phyloP scores from a whole-genome alignment of 1,140 invertebrate species.

The Ericerus pela region DNA sequence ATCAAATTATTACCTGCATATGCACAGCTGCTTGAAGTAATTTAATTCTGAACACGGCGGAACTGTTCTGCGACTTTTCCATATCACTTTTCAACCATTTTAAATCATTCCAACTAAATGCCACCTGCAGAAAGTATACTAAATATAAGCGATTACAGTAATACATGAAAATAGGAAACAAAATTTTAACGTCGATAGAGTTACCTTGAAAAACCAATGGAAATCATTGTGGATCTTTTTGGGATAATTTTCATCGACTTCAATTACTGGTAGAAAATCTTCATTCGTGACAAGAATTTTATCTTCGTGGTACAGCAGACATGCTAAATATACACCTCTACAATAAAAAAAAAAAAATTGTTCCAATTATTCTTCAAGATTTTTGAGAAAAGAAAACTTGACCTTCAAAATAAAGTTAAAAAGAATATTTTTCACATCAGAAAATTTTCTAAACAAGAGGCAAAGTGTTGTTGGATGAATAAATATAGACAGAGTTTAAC shows the following conservation, averaged over 20 bases:
- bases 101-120: constrained; percentile 90
- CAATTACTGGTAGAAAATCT: constrained; percentile 88
- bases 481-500: too few species aligned
- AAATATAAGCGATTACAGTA: not conserved
- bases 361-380: not conserved
- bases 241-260: constrained; percentile 90
- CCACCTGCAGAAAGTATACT: constrained; percentile 38
- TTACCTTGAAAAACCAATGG: constrained; percentile 93
- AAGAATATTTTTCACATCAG: too few species aligned
- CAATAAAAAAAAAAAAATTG: constrained; percentile 22
- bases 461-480: too few species aligned
- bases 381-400: not conserved
- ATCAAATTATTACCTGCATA: constrained; percentile 58
- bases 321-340: constrained; percentile 83
- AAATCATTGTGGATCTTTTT: constrained; percentile 81
- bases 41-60: constrained; percentile 74
- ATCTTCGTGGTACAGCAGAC: constrained; percentile 84
- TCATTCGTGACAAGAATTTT: constrained; percentile 89
- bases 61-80: constrained; percentile 80
- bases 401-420: too few species aligned
- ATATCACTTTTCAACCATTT: constrained; percentile 77
- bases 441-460: too few species aligned
- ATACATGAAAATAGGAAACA: not conserved
- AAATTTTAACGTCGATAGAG: not conserved
- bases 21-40: constrained; percentile 76